These are phyloP conservation scores for Valencia hispanica DNA, from an alignment of 2,797 vertebrate genomes.

Conservation along the genomic window DNA sequence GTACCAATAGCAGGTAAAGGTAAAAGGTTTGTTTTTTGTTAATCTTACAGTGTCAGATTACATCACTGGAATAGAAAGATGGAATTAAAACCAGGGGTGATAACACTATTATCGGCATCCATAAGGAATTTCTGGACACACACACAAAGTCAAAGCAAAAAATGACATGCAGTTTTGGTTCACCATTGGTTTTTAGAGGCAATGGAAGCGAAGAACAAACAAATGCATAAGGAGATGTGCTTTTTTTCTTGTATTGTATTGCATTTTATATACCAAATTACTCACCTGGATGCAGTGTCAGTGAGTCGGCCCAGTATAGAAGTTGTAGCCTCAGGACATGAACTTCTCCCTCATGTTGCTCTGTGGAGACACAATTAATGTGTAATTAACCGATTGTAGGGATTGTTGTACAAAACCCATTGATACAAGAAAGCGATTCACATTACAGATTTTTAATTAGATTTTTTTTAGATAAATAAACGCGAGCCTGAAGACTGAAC, in stretches of 20 bases:
- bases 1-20: neutral
- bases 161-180: conserved; percentile 7
- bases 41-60: neutral
- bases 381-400: conserved; percentile 18
- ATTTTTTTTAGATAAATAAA: conserved; percentile 18
- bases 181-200: conserved; percentile 2
- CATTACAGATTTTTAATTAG: conserved; percentile 37
- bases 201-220: neutral
- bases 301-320: conserved; percentile 65
- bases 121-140: too few species aligned
- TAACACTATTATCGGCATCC: too few species aligned
- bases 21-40: too few species aligned
- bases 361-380: conserved; percentile 48
- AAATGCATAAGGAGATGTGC: neutral
- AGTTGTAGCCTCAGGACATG: conserved; percentile 61
- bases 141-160: neutral
- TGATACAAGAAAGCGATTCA: neutral
- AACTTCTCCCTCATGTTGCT: conserved; percentile 59
- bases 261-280: conserved; percentile 38
- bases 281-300: conserved; percentile 67
- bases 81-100: too few species aligned
- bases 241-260: neutral
- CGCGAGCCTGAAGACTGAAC: conserved; percentile 7
- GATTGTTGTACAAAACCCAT: neutral
- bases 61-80: neutral